phyloP scores from a whole-genome alignment of 2,888 invertebrate species.

The Embidobia sp. region DNA sequence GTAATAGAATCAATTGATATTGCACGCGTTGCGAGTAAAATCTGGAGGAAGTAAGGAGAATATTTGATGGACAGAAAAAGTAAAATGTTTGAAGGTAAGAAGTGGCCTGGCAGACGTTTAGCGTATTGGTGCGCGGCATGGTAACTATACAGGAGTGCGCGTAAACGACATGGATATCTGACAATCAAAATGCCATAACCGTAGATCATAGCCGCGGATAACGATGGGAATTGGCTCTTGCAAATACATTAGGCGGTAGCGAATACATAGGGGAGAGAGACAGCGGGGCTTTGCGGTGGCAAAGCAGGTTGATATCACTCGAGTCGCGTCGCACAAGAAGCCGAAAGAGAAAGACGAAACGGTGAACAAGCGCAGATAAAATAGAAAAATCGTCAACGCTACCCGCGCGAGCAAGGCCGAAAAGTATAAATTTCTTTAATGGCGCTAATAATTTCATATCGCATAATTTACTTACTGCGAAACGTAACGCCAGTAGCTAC shows the following conservation, averaged over 20 bases:
- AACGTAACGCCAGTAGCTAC: constrained; percentile 82
- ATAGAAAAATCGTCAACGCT: constrained; percentile 78
- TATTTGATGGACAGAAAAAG: constrained; percentile 13
- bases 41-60: constrained; percentile 2
- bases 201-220: constrained; percentile 79
- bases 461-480: constrained; percentile 82
- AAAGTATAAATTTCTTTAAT: constrained; percentile 82
- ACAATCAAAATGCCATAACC: constrained; percentile 80
- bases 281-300: constrained; percentile 64
- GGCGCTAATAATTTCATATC: constrained; percentile 82
- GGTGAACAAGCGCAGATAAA: constrained; percentile 76
- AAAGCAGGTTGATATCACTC: constrained; percentile 71
- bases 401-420: constrained; percentile 65
- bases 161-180: constrained; percentile 74
- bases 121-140: constrained; percentile 47
- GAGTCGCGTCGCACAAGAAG: constrained; percentile 42
- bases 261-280: constrained; percentile 65
- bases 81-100: constrained; percentile 36
- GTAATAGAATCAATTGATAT: constrained; percentile 13
- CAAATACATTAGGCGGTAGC: constrained; percentile 79
- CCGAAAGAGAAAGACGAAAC: constrained; percentile 49
- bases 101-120: constrained; percentile 33
- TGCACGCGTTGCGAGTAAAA: neutral
- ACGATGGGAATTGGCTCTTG: constrained; percentile 80
- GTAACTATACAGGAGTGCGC: constrained; percentile 61